Conservation (phyloP, 2,888 invertebrate genomes). For the Aelia acuminata region DNA sequence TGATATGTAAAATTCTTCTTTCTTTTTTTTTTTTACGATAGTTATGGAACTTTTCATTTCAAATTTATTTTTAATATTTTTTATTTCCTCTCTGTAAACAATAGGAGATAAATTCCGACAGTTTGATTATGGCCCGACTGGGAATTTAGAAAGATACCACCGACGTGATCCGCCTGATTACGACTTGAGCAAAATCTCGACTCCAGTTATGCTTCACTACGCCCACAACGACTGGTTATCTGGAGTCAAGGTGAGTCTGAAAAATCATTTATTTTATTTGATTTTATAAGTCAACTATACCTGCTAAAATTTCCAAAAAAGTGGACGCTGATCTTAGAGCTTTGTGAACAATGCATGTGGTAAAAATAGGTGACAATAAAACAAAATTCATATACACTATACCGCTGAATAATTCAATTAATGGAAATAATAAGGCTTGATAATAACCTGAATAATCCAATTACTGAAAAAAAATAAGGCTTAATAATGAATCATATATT, state of each 20-base stretch:
- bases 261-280: too few relatives aligned
- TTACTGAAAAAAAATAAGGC: too few relatives aligned
- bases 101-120: constrained; percentile 74
- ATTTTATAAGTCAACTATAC: too few relatives aligned
- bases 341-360: too few relatives aligned
- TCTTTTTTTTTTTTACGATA: background rate
- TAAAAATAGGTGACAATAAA: too few relatives aligned
- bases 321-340: too few relatives aligned
- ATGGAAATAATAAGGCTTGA: background rate
- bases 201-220: constrained; percentile 79
- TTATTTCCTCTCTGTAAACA: too few relatives aligned
- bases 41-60: background rate
- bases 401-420: background rate
- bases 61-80: background rate
- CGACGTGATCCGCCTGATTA: constrained; percentile 76
- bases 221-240: constrained; percentile 83
- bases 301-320: too few relatives aligned
- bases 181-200: constrained; percentile 74
- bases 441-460: too few relatives aligned
- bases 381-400: too few relatives aligned
- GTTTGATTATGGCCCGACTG: constrained; percentile 78
- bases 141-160: constrained; percentile 76
- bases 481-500: constrained; percentile 64
- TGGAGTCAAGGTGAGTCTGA: constrained; percentile 72
- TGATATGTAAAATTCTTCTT: too few relatives aligned